phyloP scores from a whole-genome alignment of 2,888 invertebrate species.

The Frankliniella intonsa region DNA sequence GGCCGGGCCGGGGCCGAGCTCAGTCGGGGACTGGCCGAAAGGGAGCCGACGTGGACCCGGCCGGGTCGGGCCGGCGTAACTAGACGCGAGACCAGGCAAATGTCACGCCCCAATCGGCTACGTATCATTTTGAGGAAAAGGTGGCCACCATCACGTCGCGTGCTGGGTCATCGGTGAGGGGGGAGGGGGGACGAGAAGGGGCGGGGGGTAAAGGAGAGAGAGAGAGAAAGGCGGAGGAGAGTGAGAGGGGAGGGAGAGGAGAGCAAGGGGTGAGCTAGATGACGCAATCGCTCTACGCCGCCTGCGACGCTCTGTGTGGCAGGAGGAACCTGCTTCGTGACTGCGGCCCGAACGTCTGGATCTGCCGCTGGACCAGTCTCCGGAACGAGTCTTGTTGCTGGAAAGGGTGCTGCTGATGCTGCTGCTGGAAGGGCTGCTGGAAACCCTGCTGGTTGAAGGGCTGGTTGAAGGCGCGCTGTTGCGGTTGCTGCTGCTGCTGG shows the following conservation, averaged over 20 bases:
- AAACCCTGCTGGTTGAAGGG: constrained; percentile 40
- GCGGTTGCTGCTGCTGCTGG: constrained; percentile 23
- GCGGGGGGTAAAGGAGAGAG: not conserved
- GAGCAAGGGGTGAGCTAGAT: too few relatives aligned
- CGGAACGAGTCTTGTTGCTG: constrained; percentile 42
- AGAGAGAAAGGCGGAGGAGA: too few relatives aligned
- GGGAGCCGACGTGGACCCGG: not conserved
- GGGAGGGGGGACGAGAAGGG: not conserved
- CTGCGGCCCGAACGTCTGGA: constrained; percentile 33
- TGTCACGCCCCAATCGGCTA: not conserved
- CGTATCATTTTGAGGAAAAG: not conserved
- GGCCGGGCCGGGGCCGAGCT: not conserved
- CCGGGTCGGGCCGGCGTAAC: too few relatives aligned
- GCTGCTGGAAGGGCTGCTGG: constrained; percentile 40
- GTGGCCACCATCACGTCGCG: not conserved
- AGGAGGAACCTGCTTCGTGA: constrained; percentile 33
- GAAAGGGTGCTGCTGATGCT: constrained; percentile 37
- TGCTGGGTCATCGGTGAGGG: not conserved
- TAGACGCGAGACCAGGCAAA: not conserved
- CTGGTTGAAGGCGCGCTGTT: constrained; percentile 37
- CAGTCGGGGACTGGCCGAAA: not conserved
- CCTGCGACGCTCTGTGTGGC: constrained; percentile 32
- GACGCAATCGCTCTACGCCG: not conserved
- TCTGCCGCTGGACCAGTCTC: constrained; percentile 33
- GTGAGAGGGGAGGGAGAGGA: too few relatives aligned